These are phyloP conservation scores for Saccostrea cuccullata DNA, from an alignment of 1,140 invertebrate species.

Conservation along the genomic window DNA sequence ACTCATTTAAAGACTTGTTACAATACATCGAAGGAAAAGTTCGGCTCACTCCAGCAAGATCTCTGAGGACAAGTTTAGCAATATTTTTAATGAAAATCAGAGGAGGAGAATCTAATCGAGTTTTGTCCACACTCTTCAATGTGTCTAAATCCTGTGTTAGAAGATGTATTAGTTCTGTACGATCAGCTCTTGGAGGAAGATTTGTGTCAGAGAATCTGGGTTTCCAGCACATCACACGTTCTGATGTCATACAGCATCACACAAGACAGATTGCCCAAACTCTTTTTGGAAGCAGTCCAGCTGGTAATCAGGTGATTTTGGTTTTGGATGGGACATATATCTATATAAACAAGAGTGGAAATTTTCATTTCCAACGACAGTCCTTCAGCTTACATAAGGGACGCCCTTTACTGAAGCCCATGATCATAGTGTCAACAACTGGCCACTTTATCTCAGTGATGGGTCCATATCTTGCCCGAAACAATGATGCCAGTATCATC, in stretches of 20 bases:
- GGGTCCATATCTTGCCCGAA: conserved; percentile 38
- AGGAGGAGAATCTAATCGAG: no score
- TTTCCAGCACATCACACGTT: conserved; percentile 37
- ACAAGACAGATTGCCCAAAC: conserved; percentile 40
- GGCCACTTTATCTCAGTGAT: conserved; percentile 38
- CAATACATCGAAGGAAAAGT: background rate
- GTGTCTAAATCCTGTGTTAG: background rate
- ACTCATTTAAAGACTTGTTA: conserved; percentile 11
- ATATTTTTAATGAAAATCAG: no score
- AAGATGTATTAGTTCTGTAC: conserved; percentile 7
- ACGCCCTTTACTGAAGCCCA: conserved; percentile 39
- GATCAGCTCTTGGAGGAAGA: background rate
- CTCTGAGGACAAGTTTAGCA: no score
- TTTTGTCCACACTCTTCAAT: no score
- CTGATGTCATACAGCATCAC: conserved; percentile 22
- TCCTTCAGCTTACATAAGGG: conserved; percentile 44
- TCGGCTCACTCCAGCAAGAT: no score
- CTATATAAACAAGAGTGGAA: conserved; percentile 41
- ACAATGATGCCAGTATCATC: conserved; percentile 53
- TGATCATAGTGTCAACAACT: conserved; percentile 35
- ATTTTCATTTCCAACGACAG: conserved; percentile 38
- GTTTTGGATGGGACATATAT: conserved; percentile 50
- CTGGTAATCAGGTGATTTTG: background rate
- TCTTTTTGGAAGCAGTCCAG: background rate
- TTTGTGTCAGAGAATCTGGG: conserved; percentile 44